These are phyloP conservation scores for Perithous albicinctus DNA, from an alignment of 2,888 invertebrate species.

Conservation along the genomic window DNA sequence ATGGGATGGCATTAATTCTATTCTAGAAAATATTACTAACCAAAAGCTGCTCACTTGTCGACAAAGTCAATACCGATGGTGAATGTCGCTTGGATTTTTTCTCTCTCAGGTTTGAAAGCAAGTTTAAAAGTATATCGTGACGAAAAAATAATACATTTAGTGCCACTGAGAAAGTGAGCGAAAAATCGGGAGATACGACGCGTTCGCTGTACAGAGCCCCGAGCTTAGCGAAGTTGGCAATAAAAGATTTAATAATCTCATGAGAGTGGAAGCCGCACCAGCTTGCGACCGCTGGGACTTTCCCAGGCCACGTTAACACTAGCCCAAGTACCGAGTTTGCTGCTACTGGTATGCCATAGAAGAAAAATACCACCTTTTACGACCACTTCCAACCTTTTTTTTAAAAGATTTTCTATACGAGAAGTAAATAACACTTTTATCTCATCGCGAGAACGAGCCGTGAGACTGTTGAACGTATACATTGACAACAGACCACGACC, in stretches of 20 bases:
- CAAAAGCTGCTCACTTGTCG: too few species aligned
- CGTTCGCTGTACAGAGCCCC: slow-evolving; percentile 56
- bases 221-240: slow-evolving; percentile 68
- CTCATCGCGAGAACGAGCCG: slow-evolving; percentile 6
- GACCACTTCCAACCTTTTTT: slow-evolving; percentile 42
- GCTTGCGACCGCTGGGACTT: slow-evolving; percentile 31
- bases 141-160: slow-evolving; percentile 45
- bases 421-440: slow-evolving; percentile 30
- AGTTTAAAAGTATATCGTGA: slow-evolving; percentile 34
- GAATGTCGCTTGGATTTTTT: not conserved
- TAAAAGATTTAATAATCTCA: slow-evolving; percentile 75
- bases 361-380: slow-evolving; percentile 28
- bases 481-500: not conserved
- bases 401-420: slow-evolving; percentile 45
- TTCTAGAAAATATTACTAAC: too few species aligned
- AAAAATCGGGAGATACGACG: slow-evolving; percentile 46
- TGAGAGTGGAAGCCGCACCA: slow-evolving; percentile 65
- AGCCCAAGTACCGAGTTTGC: not conserved
- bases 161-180: slow-evolving; percentile 10
- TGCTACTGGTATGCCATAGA: slow-evolving; percentile 1
- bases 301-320: not conserved
- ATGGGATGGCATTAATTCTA: too few species aligned
- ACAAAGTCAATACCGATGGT: not conserved
- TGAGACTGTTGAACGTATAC: not conserved
- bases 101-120: not conserved